phyloP scores from a whole-genome alignment of 2,797 vertebrate species.

The Alca torda region DNA sequence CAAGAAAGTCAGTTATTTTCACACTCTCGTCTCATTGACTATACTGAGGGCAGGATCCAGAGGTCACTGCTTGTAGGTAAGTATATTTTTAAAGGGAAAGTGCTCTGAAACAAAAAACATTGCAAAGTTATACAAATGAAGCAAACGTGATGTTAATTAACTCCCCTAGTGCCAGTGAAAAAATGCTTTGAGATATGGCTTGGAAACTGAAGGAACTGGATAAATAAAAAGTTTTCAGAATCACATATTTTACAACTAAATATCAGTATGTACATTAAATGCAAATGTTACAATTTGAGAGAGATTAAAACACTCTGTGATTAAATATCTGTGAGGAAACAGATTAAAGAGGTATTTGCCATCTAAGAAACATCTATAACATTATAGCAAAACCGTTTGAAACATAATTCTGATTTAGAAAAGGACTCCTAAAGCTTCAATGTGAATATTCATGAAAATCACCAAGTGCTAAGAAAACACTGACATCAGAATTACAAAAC shows the following conservation, averaged over 20 bases:
- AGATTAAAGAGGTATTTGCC: constrained; percentile 9
- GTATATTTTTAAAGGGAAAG: neutral
- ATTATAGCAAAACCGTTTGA: neutral
- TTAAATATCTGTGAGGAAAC: constrained; percentile 17
- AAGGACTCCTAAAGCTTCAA: neutral
- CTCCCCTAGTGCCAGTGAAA: neutral
- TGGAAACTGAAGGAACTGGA: neutral
- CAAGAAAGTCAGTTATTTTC: neutral
- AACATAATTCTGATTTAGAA: neutral
- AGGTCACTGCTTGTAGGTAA: neutral
- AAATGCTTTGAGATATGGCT: neutral
- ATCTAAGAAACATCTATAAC: neutral
- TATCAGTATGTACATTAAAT: neutral
- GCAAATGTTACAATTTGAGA: neutral
- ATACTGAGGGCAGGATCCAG: neutral
- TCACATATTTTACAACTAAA: neutral
- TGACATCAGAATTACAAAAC: neutral
- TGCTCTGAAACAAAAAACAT: neutral
- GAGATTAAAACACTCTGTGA: neutral
- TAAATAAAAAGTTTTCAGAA: neutral
- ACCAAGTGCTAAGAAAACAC: neutral
- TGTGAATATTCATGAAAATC: neutral
- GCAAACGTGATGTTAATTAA: neutral
- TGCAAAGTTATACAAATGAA: neutral
- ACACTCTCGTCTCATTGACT: neutral